phyloP scores from a whole-genome alignment of 1,140 invertebrate species.

The Ctenoplectra terminalis region DNA sequence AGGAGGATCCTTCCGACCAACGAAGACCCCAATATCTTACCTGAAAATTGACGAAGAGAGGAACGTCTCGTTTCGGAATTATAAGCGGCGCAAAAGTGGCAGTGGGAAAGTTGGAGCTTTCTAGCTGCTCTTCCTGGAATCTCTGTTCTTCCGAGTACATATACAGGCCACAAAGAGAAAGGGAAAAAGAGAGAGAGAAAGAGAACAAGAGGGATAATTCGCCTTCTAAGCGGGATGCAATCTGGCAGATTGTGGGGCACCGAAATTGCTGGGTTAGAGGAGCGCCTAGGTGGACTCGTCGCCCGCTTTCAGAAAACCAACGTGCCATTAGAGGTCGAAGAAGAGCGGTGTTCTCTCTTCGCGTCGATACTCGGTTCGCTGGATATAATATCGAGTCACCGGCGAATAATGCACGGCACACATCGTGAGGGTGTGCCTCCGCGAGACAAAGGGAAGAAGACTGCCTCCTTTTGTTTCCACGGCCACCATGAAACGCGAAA shows the following conservation, averaged over 20 bases:
- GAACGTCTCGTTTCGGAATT: slow-evolving; percentile 65
- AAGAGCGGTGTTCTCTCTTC: slow-evolving; percentile 19
- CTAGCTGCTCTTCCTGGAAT: slow-evolving; percentile 6
- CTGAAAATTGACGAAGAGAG: slow-evolving; percentile 31
- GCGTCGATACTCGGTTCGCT: slow-evolving; percentile 36
- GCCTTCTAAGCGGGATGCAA: slow-evolving; percentile 75
- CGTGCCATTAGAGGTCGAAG: slow-evolving; percentile 73
- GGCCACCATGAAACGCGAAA: slow-evolving; percentile 29
- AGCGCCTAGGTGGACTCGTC: slow-evolving; percentile 26
- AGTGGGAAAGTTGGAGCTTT: slow-evolving; percentile 33
- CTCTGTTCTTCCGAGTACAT: slow-evolving; percentile 28
- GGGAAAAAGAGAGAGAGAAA: no score
- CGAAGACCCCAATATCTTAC: background rate
- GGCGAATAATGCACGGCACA: slow-evolving; percentile 70
- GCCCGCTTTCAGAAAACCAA: slow-evolving; percentile 76
- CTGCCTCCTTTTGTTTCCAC: slow-evolving; percentile 67
- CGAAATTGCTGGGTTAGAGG: slow-evolving; percentile 76
- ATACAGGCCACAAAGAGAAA: background rate
- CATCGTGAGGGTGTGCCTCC: slow-evolving; percentile 62
- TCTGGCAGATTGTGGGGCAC: slow-evolving; percentile 77
- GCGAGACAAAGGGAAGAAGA: slow-evolving; percentile 72
- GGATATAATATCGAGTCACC: slow-evolving; percentile 65
- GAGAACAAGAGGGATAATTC: slow-evolving; percentile 60
- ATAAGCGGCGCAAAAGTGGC: slow-evolving; percentile 57
- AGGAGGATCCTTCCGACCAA: background rate